Conservation (phyloP, 1,140 invertebrate species). For the Temnothorax longispinosus region DNA sequence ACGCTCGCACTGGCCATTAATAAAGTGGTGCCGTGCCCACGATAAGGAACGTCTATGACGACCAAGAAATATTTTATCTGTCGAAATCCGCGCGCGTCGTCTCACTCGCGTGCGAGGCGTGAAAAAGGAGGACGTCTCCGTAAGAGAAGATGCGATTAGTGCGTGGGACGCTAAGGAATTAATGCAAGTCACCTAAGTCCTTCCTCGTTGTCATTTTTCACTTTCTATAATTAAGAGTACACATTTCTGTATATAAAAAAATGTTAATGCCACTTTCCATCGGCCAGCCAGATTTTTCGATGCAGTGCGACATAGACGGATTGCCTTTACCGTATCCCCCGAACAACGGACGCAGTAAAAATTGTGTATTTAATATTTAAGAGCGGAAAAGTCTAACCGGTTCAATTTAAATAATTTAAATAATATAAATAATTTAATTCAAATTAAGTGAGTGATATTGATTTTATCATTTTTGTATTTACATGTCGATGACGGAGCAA, state of each 20-base stretch:
- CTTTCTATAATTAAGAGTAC: neutral
- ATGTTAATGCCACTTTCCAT: neutral
- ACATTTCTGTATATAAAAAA: neutral
- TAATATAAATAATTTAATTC: neutral
- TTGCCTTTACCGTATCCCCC: neutral
- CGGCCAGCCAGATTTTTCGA: neutral
- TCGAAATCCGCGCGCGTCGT: constrained; percentile 49
- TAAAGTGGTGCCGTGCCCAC: constrained; percentile 57
- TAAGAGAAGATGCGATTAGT: constrained; percentile 23
- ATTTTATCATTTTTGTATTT: neutral
- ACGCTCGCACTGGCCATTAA: constrained; percentile 53
- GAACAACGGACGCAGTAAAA: neutral
- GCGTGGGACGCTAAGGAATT: constrained; percentile 27
- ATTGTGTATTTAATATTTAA: neutral
- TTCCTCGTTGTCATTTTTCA: constrained; percentile 22
- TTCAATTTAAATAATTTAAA: neutral
- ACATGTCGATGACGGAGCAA: neutral
- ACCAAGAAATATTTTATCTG: constrained; percentile 68
- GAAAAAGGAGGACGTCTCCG: constrained; percentile 27
- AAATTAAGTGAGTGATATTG: neutral
- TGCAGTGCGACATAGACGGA: neutral
- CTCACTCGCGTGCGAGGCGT: constrained; percentile 28
- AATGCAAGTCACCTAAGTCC: constrained; percentile 9
- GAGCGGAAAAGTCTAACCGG: neutral
- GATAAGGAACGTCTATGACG: constrained; percentile 68